Base-by-base conservation (phyloP, 2,797 vertebrate genomes). In the Oreochromis grahami region DNA sequence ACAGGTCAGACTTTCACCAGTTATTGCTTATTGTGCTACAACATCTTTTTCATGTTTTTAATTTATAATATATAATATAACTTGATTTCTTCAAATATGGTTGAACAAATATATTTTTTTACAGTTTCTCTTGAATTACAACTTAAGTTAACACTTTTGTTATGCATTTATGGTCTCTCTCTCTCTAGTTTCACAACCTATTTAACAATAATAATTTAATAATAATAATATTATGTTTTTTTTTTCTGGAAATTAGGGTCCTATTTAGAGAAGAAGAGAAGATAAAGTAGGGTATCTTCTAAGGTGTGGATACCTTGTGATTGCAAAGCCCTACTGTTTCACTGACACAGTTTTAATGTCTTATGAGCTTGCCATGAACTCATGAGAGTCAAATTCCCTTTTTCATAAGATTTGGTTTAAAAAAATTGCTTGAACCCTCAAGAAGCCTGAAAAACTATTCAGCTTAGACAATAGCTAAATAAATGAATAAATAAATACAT, bases 1-100 rank as follows among this genome's bases (percentile, higher is more conserved):
- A 87, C 97, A 98, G 93, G 98, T 99, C 93, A 97, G 97, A 24
- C 56, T 88, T 17, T 48, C 41, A 29, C 51, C 32, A 41, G 26
- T 72, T 81, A 43, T 26, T 76, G 45, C 21, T 78, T 36, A 72
- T 76, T 53, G 29, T 32, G 68, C n/a, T 48, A 48, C 12, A 58
- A 34, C 17, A 32, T 11, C 8, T 51, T 9, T 72, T 55, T 77
- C 13, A 65, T 17, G 14, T n/a, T n/a, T 74, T 78, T 6, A 6
- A 29, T 29, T 21, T 26, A 26, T 26, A 26, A 26, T 26, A 26
- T 26, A 26, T 11, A 68, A 58, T 11, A 70, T 50, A 32, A 32
- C 45, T 8, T 48, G 26, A 50, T 19, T 50, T 29, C 43, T 48
- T 72, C 43, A 72, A 32, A n/a, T 74, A 50, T 12, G 43, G 43